Evolutionary conservation across 2,888 invertebrate species (phyloP).

Genomic region (Eutolmus rufibarbis): DNA sequence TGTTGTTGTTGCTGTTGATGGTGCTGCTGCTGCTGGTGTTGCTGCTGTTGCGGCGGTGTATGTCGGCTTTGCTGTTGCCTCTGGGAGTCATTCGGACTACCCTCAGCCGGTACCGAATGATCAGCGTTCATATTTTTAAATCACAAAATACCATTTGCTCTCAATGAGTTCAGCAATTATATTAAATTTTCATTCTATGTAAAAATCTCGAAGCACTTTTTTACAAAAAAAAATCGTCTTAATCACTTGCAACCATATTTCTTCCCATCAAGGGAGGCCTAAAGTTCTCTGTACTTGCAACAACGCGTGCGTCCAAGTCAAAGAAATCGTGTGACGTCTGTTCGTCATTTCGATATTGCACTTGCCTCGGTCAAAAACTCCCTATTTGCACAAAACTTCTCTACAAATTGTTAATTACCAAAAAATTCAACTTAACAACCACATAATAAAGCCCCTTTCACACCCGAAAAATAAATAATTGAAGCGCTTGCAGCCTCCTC

Average conservation of each 20-base stretch:
- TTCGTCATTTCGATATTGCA: constrained; percentile 31
- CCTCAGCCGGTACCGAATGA: constrained; percentile 51
- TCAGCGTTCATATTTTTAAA: constrained; percentile 51
- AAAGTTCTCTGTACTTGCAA: not conserved
- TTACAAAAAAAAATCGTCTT: not conserved
- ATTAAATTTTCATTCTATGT: not conserved
- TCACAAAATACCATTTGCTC: constrained; percentile 59
- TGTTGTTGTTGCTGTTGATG: constrained; percentile 55
- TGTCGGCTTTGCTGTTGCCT: constrained; percentile 56
- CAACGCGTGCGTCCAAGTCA: constrained; percentile 38
- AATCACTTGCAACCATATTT: constrained; percentile 33
- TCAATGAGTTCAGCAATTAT: constrained; percentile 56
- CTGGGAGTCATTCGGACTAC: constrained; percentile 50
- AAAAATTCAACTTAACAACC: not conserved
- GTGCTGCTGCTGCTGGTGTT: constrained; percentile 52
- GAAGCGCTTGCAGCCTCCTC: constrained; percentile 15
- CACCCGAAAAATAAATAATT: constrained; percentile 23
- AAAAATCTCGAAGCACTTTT: not conserved
- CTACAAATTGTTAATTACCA: not conserved
- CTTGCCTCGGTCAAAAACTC: not conserved
- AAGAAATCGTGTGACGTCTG: constrained; percentile 27
- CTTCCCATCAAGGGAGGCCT: constrained; percentile 31
- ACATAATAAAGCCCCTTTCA: constrained; percentile 1
- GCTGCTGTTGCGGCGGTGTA: constrained; percentile 54
- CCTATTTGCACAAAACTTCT: not conserved